Evolutionary conservation across 2,797 vertebrate genomes (phyloP), one percentile per base, ranked within the genome.

Genomic region (Morus bassanus): DNA sequence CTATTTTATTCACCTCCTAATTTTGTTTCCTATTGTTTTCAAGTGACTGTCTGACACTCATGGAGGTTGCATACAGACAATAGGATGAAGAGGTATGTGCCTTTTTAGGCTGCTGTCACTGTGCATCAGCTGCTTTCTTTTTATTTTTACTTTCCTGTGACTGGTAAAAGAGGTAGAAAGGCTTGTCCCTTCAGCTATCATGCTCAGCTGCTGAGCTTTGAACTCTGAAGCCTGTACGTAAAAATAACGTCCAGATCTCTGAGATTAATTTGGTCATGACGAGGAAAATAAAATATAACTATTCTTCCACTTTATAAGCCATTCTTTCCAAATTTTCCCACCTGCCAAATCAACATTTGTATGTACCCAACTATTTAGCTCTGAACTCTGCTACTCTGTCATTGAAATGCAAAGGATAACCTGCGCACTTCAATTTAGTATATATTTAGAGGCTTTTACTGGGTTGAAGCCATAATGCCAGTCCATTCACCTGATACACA

Each of bases 11-110:
- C 57, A 46, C 8, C 27, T 72, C 35, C 57, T 87, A 85, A 68
- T 85, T 78, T 61, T 81, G 33, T 69, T 93, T 89, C 39, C 41
- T 92, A 51, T 91, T 95, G 75, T 85, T 91, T 92, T 85, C 69
- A 41, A 94, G 51, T 83, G 75, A 75, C 60, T 87, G 25, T 68
- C 65, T 96, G 78, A 72, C 65, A 78, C n/a, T 74, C 59, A 82
- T 0, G 10, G 45, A 77, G 57, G 45, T 51, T 91, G 70, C 35
- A 68, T 46, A 60, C 33, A 92, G 80, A 83, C 68, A 95, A 68
- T 13, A 92, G 22, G 25, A 70, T 88, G 54, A 89, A 92, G 61
- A 83, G 31, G 17, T n/a, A 48, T 65, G 53, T 88, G 85, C 5
- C 50, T 92, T 95, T 82, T 88, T 54, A 65, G 45, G 59, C 30